These are phyloP conservation scores for Mayetiola destructor DNA, from an alignment of 2,888 invertebrate genomes.

Conservation along the genomic window DNA sequence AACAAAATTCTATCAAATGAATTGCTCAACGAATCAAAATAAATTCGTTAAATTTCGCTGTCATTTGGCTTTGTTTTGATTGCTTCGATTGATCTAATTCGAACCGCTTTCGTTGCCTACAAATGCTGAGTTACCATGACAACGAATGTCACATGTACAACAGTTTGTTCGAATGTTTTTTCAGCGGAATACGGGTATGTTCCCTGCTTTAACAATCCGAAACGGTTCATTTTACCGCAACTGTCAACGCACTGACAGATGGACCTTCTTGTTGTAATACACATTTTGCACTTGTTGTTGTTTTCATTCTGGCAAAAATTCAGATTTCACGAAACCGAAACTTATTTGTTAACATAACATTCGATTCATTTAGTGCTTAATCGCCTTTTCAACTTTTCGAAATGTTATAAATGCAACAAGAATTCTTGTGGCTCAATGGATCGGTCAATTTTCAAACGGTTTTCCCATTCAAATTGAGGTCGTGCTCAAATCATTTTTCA, in stretches of 20 bases:
- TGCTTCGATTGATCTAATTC: slow-evolving; percentile 3
- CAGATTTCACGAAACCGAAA: too few relatives aligned
- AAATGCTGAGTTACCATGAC: neutral
- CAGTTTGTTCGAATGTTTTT: neutral
- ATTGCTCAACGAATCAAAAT: neutral
- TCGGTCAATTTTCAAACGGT: too few relatives aligned
- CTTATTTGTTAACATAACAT: too few relatives aligned
- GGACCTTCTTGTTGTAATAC: too few relatives aligned
- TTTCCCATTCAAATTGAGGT: too few relatives aligned
- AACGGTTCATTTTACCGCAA: neutral
- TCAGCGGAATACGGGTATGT: neutral
- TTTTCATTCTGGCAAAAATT: too few relatives aligned
- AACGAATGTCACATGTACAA: neutral
- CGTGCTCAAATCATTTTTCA: too few relatives aligned
- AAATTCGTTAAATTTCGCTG: neutral
- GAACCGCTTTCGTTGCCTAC: neutral
- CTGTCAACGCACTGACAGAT: neutral
- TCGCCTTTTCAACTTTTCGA: too few relatives aligned
- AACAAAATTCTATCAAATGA: neutral
- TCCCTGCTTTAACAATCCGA: neutral
- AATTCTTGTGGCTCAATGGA: too few relatives aligned
- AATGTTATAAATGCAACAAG: too few relatives aligned
- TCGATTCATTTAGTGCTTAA: too few relatives aligned
- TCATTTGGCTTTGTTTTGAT: slow-evolving; percentile 7
- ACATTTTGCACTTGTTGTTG: too few relatives aligned